Percentiles rank a stretch among this genome's conserved stretches.
These are phyloP conservation scores for Huso huso DNA, from an alignment of 2,797 vertebrate genomes.

Conservation along the genomic window DNA sequence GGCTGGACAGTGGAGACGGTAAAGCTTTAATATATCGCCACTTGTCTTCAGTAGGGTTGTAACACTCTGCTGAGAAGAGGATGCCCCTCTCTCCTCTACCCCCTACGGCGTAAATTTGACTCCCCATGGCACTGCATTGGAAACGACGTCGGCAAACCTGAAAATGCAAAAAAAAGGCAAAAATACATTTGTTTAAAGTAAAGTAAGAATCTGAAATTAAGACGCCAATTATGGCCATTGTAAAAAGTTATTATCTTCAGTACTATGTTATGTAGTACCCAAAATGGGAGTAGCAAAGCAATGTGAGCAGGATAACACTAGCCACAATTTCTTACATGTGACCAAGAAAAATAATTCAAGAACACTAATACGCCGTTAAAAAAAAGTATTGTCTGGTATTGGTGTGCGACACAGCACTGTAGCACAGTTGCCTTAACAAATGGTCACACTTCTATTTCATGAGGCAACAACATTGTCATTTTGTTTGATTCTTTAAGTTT, in stretches of 20 bases:
- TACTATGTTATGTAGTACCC: too few relatives aligned
- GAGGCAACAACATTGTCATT: too few relatives aligned
- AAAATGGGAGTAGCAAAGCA: too few relatives aligned
- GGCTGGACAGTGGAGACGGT: slow-evolving; percentile 22
- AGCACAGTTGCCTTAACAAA: too few relatives aligned
- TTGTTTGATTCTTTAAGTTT: too few relatives aligned
- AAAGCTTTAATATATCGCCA: slow-evolving; percentile 14
- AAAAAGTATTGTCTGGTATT: background rate
- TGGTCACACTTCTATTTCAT: too few relatives aligned
- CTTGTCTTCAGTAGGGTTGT: slow-evolving; percentile 13
- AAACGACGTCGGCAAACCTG: slow-evolving; percentile 19
- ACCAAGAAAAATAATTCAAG: background rate
- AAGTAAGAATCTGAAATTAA: too few relatives aligned
- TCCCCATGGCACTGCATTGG: slow-evolving; percentile 19
- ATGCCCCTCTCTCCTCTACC: slow-evolving; percentile 18
- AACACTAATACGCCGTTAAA: background rate
- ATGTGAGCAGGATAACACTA: too few relatives aligned
- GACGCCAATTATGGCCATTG: too few relatives aligned
- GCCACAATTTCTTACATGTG: too few relatives aligned
- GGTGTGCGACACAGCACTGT: background rate
- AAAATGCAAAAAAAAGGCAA: background rate
- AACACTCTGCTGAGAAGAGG: slow-evolving; percentile 17
- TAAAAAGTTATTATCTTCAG: too few relatives aligned
- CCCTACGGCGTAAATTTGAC: slow-evolving; percentile 17
- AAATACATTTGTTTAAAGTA: background rate